phyloP scores from a whole-genome alignment of 1,140 invertebrate species.

The Drosophila tani region DNA sequence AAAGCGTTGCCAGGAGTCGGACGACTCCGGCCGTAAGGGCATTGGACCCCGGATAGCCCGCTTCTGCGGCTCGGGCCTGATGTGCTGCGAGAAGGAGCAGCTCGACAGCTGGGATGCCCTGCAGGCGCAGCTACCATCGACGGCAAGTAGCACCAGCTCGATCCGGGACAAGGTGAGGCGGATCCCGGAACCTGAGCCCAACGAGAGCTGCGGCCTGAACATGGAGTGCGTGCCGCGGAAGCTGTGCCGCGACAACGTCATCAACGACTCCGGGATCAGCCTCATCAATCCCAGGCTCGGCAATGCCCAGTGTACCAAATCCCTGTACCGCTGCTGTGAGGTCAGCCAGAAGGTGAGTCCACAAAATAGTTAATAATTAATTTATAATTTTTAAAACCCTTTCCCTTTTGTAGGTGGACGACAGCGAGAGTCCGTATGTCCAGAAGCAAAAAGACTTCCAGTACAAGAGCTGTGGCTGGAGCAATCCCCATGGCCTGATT shows the following conservation, averaged over 20 bases:
- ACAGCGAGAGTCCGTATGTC: constrained; percentile 48
- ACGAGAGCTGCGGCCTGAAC: constrained; percentile 61
- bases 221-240: constrained; percentile 66
- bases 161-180: constrained; percentile 2
- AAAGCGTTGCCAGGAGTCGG: constrained; percentile 45
- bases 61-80: constrained; percentile 27
- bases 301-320: constrained; percentile 15
- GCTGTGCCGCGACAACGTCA: constrained; percentile 54
- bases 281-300: constrained; percentile 63
- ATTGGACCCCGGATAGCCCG: constrained; percentile 50
- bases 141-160: no score
- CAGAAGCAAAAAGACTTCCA: constrained; percentile 39
- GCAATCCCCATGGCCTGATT: constrained; percentile 89
- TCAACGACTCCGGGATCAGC: constrained; percentile 54
- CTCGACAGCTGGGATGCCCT: constrained; percentile 54
- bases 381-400: neutral
- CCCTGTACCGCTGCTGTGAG: constrained; percentile 57
- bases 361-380: no score
- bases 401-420: constrained; percentile 21
- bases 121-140: neutral
- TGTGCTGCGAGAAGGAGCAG: constrained; percentile 63
- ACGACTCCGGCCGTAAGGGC: constrained; percentile 49
- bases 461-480: constrained; percentile 88
- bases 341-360: constrained; percentile 45
- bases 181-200: constrained; percentile 27